phyloP scores from a whole-genome alignment of 2,113 vertebrate genomes.

The Myxocyprinus asiaticus region DNA sequence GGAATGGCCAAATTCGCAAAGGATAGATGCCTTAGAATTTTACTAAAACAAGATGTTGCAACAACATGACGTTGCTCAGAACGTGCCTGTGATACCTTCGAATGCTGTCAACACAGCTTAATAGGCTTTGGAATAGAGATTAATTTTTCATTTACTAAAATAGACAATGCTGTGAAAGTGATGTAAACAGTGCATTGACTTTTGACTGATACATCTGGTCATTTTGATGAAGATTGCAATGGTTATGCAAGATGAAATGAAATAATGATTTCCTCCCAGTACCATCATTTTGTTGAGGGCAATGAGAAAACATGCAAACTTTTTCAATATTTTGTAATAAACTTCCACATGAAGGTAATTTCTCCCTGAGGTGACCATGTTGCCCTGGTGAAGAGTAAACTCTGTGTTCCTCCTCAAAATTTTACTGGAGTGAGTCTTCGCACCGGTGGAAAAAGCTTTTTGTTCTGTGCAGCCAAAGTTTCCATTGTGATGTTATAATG shows the following conservation, averaged over 20 bases:
- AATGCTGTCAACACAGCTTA: too few relatives aligned
- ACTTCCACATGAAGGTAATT: background rate
- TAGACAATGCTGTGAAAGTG: too few relatives aligned
- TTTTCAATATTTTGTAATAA: background rate
- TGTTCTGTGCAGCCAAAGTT: background rate
- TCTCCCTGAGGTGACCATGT: background rate
- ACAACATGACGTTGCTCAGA: too few relatives aligned
- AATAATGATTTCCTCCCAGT: slow-evolving; percentile 17
- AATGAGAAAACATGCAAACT: background rate
- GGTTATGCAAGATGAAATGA: slow-evolving; percentile 7
- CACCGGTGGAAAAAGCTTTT: slow-evolving; percentile 37
- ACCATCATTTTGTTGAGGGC: background rate
- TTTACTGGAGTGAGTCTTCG: background rate
- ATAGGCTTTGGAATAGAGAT: too few relatives aligned
- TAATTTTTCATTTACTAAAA: too few relatives aligned
- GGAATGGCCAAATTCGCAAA: too few relatives aligned
- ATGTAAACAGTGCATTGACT: too few relatives aligned
- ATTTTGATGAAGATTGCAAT: slow-evolving; percentile 2
- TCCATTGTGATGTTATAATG: background rate
- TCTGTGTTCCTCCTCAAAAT: slow-evolving; percentile 23
- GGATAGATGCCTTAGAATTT: too few relatives aligned
- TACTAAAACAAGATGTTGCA: too few relatives aligned
- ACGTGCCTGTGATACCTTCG: too few relatives aligned
- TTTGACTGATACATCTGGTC: background rate
- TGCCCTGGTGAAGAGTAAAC: slow-evolving; percentile 6